Base-by-base conservation (phyloP, 2,888 invertebrate genomes). In the Drosophila pseudotakahashii region DNA sequence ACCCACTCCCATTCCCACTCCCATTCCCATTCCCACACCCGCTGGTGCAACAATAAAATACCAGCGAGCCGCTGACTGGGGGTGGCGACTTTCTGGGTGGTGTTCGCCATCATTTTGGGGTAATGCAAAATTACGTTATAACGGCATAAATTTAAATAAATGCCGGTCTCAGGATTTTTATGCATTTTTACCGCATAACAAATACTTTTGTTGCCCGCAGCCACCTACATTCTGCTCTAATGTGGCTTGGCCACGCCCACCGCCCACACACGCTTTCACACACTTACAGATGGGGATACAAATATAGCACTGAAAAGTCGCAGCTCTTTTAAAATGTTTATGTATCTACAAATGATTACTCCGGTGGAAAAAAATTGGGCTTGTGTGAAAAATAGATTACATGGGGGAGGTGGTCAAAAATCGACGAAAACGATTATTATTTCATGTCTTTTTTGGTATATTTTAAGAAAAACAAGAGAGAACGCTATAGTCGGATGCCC, bases 101-200 rank as follows among this genome's bases (percentile, higher is more conserved):
- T 7, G 45, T 45, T 67, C 58, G 76, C 79, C 83, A 78, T 89
- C 89, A 88, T 81, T 90, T 81, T 87, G 73, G 77, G 87, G 84
- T 88, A 84, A 89, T 89, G 89, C 90, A 90, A 90, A 89, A 90
- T 90, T 90, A 90, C 89, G 90, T 90, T 91, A 87, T 84, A 81
- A 85, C 88, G 87, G 91, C 89, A 91, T 91, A 91, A 91, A 92
- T 92, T 92, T 92, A 91, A 92, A 92, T 92, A 91, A 92, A 91
- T 91, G 91, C 90, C 91, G 91, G 91, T 90, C 90, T 90, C 87
- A 90, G 91, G 91, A 91, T 91, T 91, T 92, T 91, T 90, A 89
- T 90, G 87, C 90, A 90, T 90, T 89, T 88, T 90, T 90, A 90
- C 91, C 86, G 90, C 90, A 90, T 91, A 91, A 90, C 91, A 91